Base-by-base conservation (phyloP, 2,113 vertebrate species). In the Abramis brama region DNA sequence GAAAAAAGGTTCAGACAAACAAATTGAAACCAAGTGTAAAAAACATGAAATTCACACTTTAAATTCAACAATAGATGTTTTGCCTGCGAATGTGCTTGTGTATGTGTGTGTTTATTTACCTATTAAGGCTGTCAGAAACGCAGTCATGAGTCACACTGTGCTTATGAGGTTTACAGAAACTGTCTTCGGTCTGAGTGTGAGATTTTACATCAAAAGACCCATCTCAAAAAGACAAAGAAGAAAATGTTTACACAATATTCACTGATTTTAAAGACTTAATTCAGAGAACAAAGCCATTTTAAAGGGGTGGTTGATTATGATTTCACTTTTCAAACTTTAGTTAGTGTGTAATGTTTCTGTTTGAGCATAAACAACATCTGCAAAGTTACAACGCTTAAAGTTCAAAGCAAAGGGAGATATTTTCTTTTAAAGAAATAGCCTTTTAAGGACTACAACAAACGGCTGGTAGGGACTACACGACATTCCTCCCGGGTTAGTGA, bases 151-250 rank as follows among this genome's bases (percentile, higher is more conserved):
- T 15, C 50, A 45, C 71, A 30, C 62, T 45, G 73, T 75, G 74
- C 23, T 73, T 47, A n/a, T 64, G 50, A 55, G 66, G 62, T 74
- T 59, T 60, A 79, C 74, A 70, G 68, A 79, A 70, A 85, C 21
- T 52, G 57, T 79, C 88, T 83, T 70, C 70, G 55, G 75, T 50
- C 83, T 83, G 47, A 85, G 12, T 74, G 50, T 81, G 50, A 70
- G 62, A 30, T 25, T 68, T 86, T 80, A 68, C 57, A 66, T 52
- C 39, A 59, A 21, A 70, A 79, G 68, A 39, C 74, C n/a, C 52
- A 50, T 71, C 36, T 86, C 13, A 88, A 60, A 78, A 36, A 45
- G 39, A 82, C 52, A 75, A 39, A 82, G 27, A 85, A 82, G 21
- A 57, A 83, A 33, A 73, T 68, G 81, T 73, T 73, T 55, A 57